Percentiles rank a stretch among this genome's conserved stretches.
Evolutionary conservation across 2,888 invertebrate species (phyloP).

Genomic region (Diadromus collaris): DNA sequence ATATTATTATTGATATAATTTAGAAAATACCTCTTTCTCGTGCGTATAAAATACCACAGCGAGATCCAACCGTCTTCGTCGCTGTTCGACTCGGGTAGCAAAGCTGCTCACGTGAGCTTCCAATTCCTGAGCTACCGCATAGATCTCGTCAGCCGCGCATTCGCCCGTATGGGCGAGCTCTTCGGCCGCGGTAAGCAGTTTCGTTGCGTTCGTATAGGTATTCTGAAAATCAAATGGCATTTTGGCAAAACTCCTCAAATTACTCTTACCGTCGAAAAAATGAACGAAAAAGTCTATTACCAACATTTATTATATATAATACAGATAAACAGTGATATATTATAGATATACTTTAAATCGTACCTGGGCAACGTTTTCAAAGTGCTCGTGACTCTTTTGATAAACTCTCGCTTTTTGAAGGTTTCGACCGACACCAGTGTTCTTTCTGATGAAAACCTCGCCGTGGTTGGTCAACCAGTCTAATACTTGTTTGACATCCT

Average conservation of each 20-base stretch:
- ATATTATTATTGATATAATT: not conserved
- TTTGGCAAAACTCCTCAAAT: not conserved
- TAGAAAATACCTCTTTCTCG: slow-evolving; percentile 90
- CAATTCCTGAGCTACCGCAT: slow-evolving; percentile 95
- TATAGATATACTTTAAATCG: too few relatives aligned
- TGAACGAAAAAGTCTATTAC: not conserved
- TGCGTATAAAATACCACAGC: slow-evolving; percentile 98
- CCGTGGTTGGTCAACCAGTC: slow-evolving; percentile 99
- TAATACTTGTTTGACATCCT: slow-evolving; percentile 98
- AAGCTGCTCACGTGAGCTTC: slow-evolving; percentile 97
- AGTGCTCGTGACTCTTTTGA: slow-evolving; percentile 99
- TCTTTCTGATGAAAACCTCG: slow-evolving; percentile 97
- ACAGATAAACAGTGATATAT: too few relatives aligned
- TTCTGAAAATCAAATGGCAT: slow-evolving; percentile 84
- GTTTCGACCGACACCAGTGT: slow-evolving; percentile 98
- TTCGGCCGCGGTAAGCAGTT: slow-evolving; percentile 96
- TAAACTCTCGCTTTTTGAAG: slow-evolving; percentile 97
- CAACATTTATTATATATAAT: too few relatives aligned
- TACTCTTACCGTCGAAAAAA: not conserved
- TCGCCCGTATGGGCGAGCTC: slow-evolving; percentile 98
- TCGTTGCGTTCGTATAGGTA: slow-evolving; percentile 99
- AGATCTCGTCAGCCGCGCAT: slow-evolving; percentile 97
- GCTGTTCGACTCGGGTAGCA: slow-evolving; percentile 94
- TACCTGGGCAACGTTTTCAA: slow-evolving; percentile 98
- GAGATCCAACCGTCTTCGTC: slow-evolving; percentile 93